These are phyloP conservation scores for Nomada fucata DNA, from an alignment of 2,888 invertebrate genomes.

Conservation along the genomic window DNA sequence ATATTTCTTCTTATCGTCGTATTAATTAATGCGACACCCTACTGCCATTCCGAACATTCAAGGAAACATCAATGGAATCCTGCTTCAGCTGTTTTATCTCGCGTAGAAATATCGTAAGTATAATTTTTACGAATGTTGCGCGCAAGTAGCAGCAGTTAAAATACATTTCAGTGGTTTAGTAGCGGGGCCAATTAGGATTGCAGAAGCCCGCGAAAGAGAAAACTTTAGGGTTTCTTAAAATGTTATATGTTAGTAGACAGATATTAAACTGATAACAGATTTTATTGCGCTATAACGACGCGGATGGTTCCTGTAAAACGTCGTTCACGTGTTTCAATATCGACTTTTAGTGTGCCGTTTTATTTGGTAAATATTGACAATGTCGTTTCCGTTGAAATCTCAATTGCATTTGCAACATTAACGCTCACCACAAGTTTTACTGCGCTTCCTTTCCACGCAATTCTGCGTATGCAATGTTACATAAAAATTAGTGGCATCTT, in stretches of 20 bases:
- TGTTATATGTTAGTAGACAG: conserved; percentile 21
- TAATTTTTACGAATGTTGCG: conserved; percentile 22
- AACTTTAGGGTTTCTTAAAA: conserved; percentile 43
- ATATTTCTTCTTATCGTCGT: too few relatives aligned
- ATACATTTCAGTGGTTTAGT: conserved; percentile 29
- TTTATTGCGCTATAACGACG: conserved; percentile 32
- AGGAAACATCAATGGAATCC: not conserved
- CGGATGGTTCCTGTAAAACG: conserved; percentile 1
- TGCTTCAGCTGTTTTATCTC: not conserved
- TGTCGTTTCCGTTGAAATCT: not conserved
- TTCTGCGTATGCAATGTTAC: too few relatives aligned
- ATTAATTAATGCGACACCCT: too few relatives aligned
- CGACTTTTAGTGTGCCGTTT: conserved; percentile 4
- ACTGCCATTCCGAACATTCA: not conserved
- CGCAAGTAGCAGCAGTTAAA: not conserved
- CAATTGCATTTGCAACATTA: not conserved
- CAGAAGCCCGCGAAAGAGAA: conserved; percentile 18
- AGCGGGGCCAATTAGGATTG: conserved; percentile 30
- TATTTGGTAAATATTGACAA: not conserved
- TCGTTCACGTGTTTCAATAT: not conserved
- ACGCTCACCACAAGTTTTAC: too few relatives aligned
- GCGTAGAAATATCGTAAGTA: conserved; percentile 3
- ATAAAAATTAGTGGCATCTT: too few relatives aligned
- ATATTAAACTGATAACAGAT: conserved; percentile 49
- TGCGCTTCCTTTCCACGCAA: too few relatives aligned